Percentiles rank a stretch among this genome's conserved stretches.
Conservation (phyloP, 2,113 vertebrate genomes). For the Epinephelus fuscoguttatus region DNA sequence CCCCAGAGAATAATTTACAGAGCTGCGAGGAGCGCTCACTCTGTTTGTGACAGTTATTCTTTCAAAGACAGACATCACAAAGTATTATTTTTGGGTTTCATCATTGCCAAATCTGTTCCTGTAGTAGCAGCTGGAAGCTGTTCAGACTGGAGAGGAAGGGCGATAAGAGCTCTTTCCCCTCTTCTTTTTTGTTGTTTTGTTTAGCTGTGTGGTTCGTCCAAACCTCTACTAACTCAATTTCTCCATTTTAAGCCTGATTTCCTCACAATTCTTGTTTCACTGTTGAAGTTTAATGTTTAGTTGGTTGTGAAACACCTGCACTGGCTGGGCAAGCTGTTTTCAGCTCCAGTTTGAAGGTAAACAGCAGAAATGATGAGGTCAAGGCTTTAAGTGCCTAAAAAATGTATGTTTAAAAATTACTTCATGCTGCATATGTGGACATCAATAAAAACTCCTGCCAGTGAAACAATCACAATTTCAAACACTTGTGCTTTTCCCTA, state of each 20-base stretch:
- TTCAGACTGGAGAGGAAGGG: neutral
- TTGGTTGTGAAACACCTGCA: neutral
- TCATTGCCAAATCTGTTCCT: slow-evolving; percentile 8
- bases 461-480: no score
- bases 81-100: slow-evolving; percentile 16
- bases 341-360: neutral
- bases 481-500: no score
- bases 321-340: neutral
- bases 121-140: neutral
- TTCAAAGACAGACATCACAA: slow-evolving; percentile 13
- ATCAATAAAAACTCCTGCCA: no score
- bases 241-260: neutral
- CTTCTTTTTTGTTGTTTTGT: neutral
- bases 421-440: no score
- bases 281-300: neutral
- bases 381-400: no score
- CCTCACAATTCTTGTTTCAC: no score
- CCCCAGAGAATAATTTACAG: slow-evolving; percentile 1
- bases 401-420: no score
- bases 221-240: neutral
- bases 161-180: neutral
- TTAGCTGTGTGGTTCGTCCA: neutral
- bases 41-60: slow-evolving; percentile 11
- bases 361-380: no score
- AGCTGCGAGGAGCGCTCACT: neutral